Evolutionary conservation across 1,140 invertebrate species (phyloP), one percentile per base, ranked within the genome.

Genomic region (Zaprionus taronus): DNA sequence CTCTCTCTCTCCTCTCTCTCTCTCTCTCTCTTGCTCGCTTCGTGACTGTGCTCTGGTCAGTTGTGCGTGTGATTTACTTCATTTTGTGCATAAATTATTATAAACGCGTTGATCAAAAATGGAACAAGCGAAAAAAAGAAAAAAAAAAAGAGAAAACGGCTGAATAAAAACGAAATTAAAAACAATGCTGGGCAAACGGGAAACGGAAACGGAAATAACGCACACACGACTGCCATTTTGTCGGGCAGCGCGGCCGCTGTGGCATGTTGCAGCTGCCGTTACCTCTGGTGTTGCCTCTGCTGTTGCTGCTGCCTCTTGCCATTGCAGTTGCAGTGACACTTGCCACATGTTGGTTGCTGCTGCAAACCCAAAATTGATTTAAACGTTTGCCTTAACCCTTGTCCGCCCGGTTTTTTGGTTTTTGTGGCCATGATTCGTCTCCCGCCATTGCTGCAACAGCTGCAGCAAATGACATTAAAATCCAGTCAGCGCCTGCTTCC

Each of bases 41-140:
- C 31, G 31, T 44, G 41, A 5, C 41, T n/a, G 14, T 4, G 31
- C 20, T 14, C 28, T 34, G 12, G 44, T 55, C 61, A 60, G 56
- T 55, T 67, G 83, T 87, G 83, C 83, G 77, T 83, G 70, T 84
- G 84, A 87, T 87, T 87, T 87, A 87, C 84, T 87, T 68, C 64
- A 79, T 55, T 82, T 73, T 79, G 61, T 67, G 79, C 79, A 89
- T 89, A 90, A 90, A 89, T 89, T 89, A 90, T 84, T 68, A 90
- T 90, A 86, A 89, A 66, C 77, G 66, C 67, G 65, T 57, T 81
- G 68, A 76, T 76, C 60, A 79, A 78, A 70, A 68, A 77, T 80
- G 80, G 74, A 68, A 71, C 74, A 69, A 78, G 80, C 62, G 22
- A 51, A 58, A 24, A 57, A 75, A 12, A 49, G 34, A 7, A 49